Conservation (phyloP, 2,888 invertebrate genomes). For the Nephrotoma flavescens region DNA sequence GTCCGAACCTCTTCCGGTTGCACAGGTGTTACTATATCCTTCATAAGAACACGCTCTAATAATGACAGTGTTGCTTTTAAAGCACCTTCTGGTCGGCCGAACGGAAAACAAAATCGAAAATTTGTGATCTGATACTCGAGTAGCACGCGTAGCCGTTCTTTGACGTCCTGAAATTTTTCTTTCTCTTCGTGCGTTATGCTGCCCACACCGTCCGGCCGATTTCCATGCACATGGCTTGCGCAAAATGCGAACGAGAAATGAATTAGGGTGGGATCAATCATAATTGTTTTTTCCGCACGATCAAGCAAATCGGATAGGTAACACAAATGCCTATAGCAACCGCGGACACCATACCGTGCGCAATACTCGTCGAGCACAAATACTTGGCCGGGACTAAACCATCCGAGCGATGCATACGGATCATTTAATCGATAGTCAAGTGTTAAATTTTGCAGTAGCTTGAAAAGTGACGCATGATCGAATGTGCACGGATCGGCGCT, state of each 20-base stretch:
- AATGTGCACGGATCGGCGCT: constrained; percentile 97
- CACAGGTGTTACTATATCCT: constrained; percentile 95
- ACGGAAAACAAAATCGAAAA: constrained; percentile 97
- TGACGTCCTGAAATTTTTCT: constrained; percentile 94
- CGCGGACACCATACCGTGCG: constrained; percentile 92
- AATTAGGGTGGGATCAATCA: constrained; percentile 96
- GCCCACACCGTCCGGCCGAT: constrained; percentile 98
- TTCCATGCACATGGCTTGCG: constrained; percentile 98
- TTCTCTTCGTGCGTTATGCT: constrained; percentile 97
- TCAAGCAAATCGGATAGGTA: constrained; percentile 92
- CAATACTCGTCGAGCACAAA: constrained; percentile 98
- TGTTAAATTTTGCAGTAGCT: constrained; percentile 79
- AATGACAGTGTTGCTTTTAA: constrained; percentile 92
- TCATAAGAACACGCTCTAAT: constrained; percentile 94
- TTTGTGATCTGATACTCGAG: constrained; percentile 98
- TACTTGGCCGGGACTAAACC: constrained; percentile 99
- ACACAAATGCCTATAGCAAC: constrained; percentile 91
- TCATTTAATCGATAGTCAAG: constrained; percentile 92
- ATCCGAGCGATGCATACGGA: constrained; percentile 97
- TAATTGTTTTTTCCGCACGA: constrained; percentile 81
- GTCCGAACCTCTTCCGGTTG: constrained; percentile 88
- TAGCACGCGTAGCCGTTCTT: constrained; percentile 81
- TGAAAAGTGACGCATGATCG: constrained; percentile 88
- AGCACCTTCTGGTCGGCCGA: constrained; percentile 96
- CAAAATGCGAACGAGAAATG: constrained; percentile 99